These are phyloP conservation scores for Polypterus bichir DNA, from an alignment of 2,113 vertebrate genomes.

Conservation along the genomic window DNA sequence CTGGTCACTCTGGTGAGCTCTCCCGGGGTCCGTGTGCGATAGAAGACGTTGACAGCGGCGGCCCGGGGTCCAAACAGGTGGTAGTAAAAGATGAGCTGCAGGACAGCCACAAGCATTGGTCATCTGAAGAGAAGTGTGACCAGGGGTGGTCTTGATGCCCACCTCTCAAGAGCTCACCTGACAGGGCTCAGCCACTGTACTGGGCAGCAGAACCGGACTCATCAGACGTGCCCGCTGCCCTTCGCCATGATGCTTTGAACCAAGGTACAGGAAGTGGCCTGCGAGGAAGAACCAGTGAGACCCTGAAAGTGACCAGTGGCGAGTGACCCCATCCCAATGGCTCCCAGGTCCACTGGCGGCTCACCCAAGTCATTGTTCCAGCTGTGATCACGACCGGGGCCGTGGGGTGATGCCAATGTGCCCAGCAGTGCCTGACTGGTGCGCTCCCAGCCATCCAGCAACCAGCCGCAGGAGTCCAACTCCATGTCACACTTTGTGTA, in stretches of 20 bases:
- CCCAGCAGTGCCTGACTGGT: background rate
- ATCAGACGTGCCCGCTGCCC: too few species aligned
- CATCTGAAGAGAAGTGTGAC: too few species aligned
- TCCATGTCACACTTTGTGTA: background rate
- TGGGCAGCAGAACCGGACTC: conserved; percentile 38
- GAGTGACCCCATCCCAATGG: too few species aligned
- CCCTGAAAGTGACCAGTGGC: too few species aligned
- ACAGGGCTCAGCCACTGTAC: conserved; percentile 43
- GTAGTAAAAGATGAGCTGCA: conserved; percentile 71
- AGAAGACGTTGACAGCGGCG: conserved; percentile 50
- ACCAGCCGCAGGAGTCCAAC: background rate
- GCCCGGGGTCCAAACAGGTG: conserved; percentile 61
- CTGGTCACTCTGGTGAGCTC: conserved; percentile 35
- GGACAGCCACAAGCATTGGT: too few species aligned
- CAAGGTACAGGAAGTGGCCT: too few species aligned
- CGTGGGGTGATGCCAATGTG: background rate
- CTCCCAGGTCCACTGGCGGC: too few species aligned
- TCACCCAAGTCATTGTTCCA: background rate
- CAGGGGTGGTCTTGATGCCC: too few species aligned
- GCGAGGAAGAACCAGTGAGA: too few species aligned
- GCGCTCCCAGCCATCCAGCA: background rate
- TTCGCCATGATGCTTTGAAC: too few species aligned
- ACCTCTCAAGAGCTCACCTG: conserved; percentile 25
- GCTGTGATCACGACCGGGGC: background rate
- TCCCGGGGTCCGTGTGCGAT: background rate